Evolutionary conservation across 2,888 invertebrate genomes (phyloP), one percentile per base, ranked within the genome.

Genomic region (Cantharis nigra): DNA sequence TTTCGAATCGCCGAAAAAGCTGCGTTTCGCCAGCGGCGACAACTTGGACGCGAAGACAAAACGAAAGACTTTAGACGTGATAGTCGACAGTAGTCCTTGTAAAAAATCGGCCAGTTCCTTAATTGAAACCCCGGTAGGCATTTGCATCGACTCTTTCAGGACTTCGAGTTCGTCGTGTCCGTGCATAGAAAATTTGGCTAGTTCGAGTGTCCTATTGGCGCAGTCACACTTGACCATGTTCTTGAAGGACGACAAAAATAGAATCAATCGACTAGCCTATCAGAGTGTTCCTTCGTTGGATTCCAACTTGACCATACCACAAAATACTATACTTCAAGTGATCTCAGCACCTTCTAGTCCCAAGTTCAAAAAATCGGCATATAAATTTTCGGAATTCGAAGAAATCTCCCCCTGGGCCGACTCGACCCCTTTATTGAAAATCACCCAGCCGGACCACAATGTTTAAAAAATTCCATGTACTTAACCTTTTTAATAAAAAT

Each of bases 1-100:
- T 86, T 91, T 95, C 84, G 96, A 96, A 87, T 96, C 96, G 79
- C 95, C 96, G 71, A 96, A 96, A 87, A 93, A 94, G 83, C 88
- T 96, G 77, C 90, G 96, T 78, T 96, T 96, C 85, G 95, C 95
- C 2, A 92, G 93, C 20, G 93, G 93, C 14, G 93, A 91, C 83
- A 91, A 93, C 79, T 87, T 94, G 80, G 91, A 92, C 85, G 90
- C 90, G 16, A 88, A 81, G 77, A 71, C 23, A 13, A 73, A 63
- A 76, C 63, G 71, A 28, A 82, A 85, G 71, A 81, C 86, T 3
- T 83, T 90, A 9, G 89, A 93, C 88, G 91, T 91, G 10, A 91
- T 92, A 30, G 89, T 90, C 13, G 93, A 93, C 78, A 90, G 90
- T 73, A 91, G 92, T 75, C 89, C 91, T 0, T 89, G 89, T 74